phyloP scores from a whole-genome alignment of 2,888 invertebrate species.

The Mechanitis mazaeus region DNA sequence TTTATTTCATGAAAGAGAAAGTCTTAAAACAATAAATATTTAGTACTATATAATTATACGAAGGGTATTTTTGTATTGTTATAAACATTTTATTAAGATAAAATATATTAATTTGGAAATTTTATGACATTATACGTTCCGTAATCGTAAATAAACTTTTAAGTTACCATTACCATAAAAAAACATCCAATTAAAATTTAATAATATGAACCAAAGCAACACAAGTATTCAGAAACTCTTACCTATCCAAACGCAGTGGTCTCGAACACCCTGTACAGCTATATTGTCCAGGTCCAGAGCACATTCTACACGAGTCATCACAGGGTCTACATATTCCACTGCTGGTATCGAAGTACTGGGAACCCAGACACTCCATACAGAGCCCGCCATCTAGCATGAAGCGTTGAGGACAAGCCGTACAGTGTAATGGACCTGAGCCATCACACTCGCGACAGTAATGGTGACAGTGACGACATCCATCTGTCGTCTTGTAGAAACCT shows the following conservation, averaged over 20 bases:
- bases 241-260: constrained; percentile 80
- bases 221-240: constrained; percentile 24
- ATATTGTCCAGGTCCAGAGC: constrained; percentile 82
- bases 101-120: no score
- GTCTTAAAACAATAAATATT: no score
- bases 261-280: constrained; percentile 81
- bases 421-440: constrained; percentile 85
- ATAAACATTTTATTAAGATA: no score
- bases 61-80: no score
- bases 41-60: no score
- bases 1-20: no score
- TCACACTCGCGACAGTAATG: constrained; percentile 91
- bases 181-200: not conserved
- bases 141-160: no score
- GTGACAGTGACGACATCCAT: constrained; percentile 91
- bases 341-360: constrained; percentile 83
- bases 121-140: no score
- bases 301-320: constrained; percentile 79
- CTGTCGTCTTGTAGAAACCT: constrained; percentile 87
- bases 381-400: constrained; percentile 84
- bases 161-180: no score
- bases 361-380: constrained; percentile 85
- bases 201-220: not conserved
- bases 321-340: constrained; percentile 82
- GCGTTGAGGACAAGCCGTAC: constrained; percentile 83